Evolutionary conservation across 2,888 invertebrate genomes (phyloP), one percentile per base, ranked within the genome.

Genomic region (Hirtodrosophila histrioides): DNA sequence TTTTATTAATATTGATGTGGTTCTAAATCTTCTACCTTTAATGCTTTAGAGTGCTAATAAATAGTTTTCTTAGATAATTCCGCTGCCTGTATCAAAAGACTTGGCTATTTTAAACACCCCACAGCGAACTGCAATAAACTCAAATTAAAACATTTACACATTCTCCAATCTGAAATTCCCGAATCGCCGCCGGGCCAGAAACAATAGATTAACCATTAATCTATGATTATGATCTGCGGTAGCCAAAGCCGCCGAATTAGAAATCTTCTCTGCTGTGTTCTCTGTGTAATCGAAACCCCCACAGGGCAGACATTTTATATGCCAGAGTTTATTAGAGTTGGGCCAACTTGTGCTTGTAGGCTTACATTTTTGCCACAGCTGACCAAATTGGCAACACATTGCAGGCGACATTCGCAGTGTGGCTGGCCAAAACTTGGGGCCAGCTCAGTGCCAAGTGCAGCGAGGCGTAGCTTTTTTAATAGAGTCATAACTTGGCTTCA

Each of bases 401-500:
- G 36, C 66, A 44, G 35, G 58, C 37, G 56, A 66, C 54, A 58
- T 48, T 50, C 60, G 44, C 35, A 35, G 54, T 10, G 50, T 10
- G 50, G 48, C 48, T 55, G 54, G 55, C 51, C 57, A 48, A 65
- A 78, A 71, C 55, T 68, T 50, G 55, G 39, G 41, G 50, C 33
- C 43, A 10, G 23, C 29, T 57, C 62, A 62, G 64, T 64, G 80
- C 75, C 84, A 79, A 83, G 81, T 84, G 84, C 84, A 84, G 77
- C 83, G 69, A 78, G 86, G 84, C 84, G 79, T 83, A 67, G 73
- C 81, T 63, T 79, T 85, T 85, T 81, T 85, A 84, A 84, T 84
- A 84, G 86, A 86, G 84, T 67, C 86, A 86, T 84, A 85, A 86
- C 84, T 84, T 86, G 81, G 75, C 72, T 73, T 40, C 71, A 84